These are phyloP conservation scores for Pseudomyrmex pallidus DNA, from an alignment of 1,140 invertebrate species.

Conservation along the genomic window DNA sequence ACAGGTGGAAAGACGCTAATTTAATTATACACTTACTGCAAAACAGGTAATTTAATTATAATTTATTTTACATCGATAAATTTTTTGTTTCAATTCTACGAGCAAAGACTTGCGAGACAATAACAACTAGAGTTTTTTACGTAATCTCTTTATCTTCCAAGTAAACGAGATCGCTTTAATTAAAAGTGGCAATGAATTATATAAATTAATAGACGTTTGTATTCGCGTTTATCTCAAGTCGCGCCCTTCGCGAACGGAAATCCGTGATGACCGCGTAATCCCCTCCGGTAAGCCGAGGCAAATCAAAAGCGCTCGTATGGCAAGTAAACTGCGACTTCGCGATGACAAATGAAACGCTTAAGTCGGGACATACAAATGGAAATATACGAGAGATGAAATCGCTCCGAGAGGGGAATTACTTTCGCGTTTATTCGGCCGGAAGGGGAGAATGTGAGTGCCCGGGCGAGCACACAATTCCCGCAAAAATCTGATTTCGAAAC, in stretches of 20 bases:
- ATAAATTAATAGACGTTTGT: constrained; percentile 31
- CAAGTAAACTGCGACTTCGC: constrained; percentile 37
- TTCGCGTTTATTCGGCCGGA: constrained; percentile 35
- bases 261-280: constrained; percentile 43
- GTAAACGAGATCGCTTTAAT: background rate
- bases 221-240: background rate
- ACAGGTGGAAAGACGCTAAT: constrained; percentile 46
- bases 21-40: constrained; percentile 26
- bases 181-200: background rate
- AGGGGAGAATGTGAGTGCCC: background rate
- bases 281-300: constrained; percentile 18
- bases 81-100: background rate
- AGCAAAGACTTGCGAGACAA: background rate
- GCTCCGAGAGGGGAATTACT: constrained; percentile 46
- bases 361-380: constrained; percentile 53
- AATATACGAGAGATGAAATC: constrained; percentile 58
- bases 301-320: constrained; percentile 47
- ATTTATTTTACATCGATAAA: constrained; percentile 22
- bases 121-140: background rate
- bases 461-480: constrained; percentile 37
- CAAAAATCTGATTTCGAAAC: constrained; percentile 59
- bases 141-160: no score
- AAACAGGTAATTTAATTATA: constrained; percentile 9
- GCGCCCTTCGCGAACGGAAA: constrained; percentile 14
- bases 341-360: constrained; percentile 61